A percentile compares a stretch with the other conserved stretches of the same genome.
Evolutionary conservation across 2,113 vertebrate genomes (phyloP).

Genomic region (Pantherophis guttatus): DNA sequence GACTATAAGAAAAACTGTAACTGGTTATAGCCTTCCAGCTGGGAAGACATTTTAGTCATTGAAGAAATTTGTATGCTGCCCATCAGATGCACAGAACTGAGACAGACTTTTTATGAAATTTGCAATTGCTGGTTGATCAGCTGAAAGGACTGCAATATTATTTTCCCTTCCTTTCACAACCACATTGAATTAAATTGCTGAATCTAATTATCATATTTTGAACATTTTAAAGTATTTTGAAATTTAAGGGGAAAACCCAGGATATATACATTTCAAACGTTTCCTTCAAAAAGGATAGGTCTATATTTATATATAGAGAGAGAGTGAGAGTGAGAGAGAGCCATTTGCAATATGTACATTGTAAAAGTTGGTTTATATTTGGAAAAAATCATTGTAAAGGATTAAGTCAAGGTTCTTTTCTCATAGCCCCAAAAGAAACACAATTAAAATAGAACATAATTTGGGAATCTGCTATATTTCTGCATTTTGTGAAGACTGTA

Average conservation of each 20-base stretch:
- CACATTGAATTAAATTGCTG: conserved; percentile 15
- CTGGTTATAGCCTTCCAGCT: background rate
- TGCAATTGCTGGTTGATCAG: conserved; percentile 6
- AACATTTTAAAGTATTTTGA: background rate
- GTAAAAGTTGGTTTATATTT: background rate
- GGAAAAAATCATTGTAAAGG: background rate
- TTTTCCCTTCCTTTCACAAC: conserved; percentile 5
- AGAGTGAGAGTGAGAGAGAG: background rate
- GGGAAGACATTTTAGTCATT: background rate
- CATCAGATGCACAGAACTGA: background rate
- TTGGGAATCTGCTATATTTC: background rate
- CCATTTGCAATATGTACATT: background rate
- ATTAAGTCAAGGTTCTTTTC: background rate
- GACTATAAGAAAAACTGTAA: background rate
- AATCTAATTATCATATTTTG: background rate
- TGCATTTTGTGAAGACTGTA: conserved; percentile 1
- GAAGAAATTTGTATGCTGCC: background rate
- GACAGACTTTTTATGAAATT: conserved; percentile 30
- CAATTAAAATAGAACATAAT: background rate
- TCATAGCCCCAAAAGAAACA: background rate
- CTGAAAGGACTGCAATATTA: background rate
- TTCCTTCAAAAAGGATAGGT: background rate
- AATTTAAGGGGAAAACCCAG: background rate
- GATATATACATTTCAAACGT: background rate
- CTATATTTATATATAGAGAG: background rate